Evolutionary conservation across 2,113 vertebrate species (phyloP).

Genomic region (Alethe diademata): DNA sequence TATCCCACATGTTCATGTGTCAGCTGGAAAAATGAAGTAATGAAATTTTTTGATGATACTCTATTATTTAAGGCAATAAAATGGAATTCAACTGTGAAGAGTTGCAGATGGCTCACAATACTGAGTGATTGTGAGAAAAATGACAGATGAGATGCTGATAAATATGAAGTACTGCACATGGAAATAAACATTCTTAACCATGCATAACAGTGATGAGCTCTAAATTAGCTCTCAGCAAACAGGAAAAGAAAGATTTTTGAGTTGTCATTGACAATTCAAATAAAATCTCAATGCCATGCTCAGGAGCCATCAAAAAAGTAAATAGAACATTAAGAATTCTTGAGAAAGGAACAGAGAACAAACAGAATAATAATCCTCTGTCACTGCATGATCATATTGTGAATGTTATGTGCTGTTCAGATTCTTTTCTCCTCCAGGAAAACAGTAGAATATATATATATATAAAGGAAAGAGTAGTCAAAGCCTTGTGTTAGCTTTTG

Average conservation of each 20-base stretch:
- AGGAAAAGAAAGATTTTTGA: neutral
- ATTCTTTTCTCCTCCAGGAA: neutral
- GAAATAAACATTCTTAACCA: constrained; percentile 13
- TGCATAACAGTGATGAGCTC: neutral
- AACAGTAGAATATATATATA: neutral
- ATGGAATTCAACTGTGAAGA: constrained; percentile 46
- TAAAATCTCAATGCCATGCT: neutral
- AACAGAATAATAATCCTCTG: neutral
- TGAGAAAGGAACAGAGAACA: neutral
- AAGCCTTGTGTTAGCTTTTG: neutral
- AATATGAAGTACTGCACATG: neutral
- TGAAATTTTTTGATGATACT: constrained; percentile 22
- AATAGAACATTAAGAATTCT: neutral
- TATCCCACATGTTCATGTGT: neutral
- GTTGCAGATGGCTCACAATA: constrained; percentile 45
- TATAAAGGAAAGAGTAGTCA: neutral
- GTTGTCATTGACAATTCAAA: neutral
- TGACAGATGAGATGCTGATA: constrained; percentile 8
- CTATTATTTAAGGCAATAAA: constrained; percentile 46
- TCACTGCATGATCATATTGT: neutral
- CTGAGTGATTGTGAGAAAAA: neutral
- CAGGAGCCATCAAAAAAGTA: neutral
- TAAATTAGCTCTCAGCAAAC: neutral
- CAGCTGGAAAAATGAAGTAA: constrained; percentile 25
- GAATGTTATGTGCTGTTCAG: neutral